Conservation (phyloP, 2,888 invertebrate species). For the Yponomeuta plumbellus region DNA sequence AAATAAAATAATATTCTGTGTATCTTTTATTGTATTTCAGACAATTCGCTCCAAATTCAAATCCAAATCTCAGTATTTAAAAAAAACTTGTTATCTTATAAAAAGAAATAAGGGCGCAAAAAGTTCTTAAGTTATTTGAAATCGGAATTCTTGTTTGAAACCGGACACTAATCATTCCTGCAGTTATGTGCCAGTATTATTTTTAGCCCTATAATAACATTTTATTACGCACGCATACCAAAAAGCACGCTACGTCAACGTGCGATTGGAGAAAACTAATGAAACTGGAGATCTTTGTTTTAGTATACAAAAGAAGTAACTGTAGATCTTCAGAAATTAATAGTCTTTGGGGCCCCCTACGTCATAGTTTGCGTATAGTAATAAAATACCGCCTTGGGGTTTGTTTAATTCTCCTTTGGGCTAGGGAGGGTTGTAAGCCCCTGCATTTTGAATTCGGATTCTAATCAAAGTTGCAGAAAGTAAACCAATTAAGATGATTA, state of each 20-base stretch:
- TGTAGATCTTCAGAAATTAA: neutral
- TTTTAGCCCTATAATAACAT: neutral
- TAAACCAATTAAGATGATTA: neutral
- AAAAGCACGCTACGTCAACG: neutral
- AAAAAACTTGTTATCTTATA: neutral
- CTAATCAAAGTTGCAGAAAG: neutral
- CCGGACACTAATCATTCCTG: neutral
- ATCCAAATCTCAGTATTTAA: neutral
- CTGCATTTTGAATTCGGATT: neutral
- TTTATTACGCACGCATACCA: neutral
- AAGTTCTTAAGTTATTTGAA: neutral
- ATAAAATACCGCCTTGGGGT: neutral
- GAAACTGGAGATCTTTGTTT: neutral
- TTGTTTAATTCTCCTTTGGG: neutral
- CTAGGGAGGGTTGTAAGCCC: neutral
- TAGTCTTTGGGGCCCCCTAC: neutral
- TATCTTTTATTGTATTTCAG: neutral
- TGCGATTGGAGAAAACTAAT: neutral
- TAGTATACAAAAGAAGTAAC: neutral
- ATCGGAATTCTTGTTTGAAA: neutral
- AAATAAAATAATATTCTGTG: too few relatives aligned
- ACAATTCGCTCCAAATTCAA: neutral
- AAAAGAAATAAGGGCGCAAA: neutral
- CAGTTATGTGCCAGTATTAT: neutral
- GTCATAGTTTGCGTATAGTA: neutral